Evolutionary conservation across 2,797 vertebrate genomes (phyloP).

Genomic region (Threskiornis aethiopicus): DNA sequence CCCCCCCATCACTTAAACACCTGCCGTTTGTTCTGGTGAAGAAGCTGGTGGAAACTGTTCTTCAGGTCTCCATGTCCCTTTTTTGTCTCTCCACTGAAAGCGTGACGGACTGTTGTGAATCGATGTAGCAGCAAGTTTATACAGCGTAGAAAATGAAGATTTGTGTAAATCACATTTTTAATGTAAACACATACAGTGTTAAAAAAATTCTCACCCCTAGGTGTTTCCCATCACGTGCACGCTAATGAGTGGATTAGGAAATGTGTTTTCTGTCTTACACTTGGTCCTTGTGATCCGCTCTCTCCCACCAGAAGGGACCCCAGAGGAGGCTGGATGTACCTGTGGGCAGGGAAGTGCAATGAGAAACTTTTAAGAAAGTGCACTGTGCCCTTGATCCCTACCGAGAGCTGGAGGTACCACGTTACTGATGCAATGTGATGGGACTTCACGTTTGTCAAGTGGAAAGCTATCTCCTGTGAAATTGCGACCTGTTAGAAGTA

Average conservation of each 20-base stretch:
- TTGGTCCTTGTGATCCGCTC: neutral
- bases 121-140: neutral
- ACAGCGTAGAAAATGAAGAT: neutral
- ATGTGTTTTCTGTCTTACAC: neutral
- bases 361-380: neutral
- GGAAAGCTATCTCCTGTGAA: neutral
- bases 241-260: neutral
- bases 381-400: neutral
- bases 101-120: neutral
- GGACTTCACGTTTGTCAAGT: neutral
- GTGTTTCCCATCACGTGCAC: neutral
- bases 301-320: neutral
- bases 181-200: constrained; percentile 1
- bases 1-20: neutral
- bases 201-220: constrained; percentile 18
- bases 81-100: neutral
- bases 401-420: accelerated
- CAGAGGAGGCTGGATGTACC: neutral
- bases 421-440: accelerated
- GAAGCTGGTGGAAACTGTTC: neutral
- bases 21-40: neutral
- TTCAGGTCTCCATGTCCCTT: neutral
- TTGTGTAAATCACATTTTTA: constrained; percentile 26
- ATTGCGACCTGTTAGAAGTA: accelerated
- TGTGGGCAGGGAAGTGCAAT: neutral